Percentiles rank a stretch among this genome's conserved stretches.
These are phyloP conservation scores for Tiliqua scincoides DNA, from an alignment of 2,113 vertebrate species.

Conservation along the genomic window DNA sequence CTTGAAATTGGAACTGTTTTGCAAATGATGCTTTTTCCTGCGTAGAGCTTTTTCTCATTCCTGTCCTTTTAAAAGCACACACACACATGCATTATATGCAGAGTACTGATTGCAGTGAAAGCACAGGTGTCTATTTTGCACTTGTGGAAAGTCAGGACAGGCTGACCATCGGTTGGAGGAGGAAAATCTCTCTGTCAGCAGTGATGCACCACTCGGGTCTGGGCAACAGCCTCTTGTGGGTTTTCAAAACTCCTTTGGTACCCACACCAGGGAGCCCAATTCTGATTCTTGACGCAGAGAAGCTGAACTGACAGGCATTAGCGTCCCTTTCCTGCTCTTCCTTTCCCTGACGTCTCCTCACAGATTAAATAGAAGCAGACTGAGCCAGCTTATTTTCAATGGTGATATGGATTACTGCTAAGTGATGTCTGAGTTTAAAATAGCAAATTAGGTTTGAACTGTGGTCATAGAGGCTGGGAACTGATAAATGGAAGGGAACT, in stretches of 20 bases:
- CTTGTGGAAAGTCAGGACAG: not conserved
- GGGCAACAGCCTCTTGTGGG: not conserved
- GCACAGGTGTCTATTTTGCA: not conserved
- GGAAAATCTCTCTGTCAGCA: not conserved
- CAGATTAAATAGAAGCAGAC: constrained; percentile 31
- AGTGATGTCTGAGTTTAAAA: constrained; percentile 25
- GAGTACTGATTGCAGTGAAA: not conserved
- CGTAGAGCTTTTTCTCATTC: no score
- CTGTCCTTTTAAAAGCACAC: no score
- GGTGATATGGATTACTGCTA: constrained; percentile 35
- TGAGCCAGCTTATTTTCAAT: constrained; percentile 37
- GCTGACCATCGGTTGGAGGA: not conserved
- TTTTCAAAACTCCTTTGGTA: not conserved
- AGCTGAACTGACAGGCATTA: not conserved
- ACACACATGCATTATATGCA: not conserved
- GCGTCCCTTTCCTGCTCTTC: constrained; percentile 15
- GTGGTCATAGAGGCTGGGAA: not conserved
- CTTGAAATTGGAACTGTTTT: not conserved
- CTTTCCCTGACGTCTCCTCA: not conserved
- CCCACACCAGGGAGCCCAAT: not conserved
- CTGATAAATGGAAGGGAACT: constrained; percentile 31
- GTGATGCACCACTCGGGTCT: not conserved
- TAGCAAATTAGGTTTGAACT: constrained; percentile 48
- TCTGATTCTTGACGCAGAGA: constrained; percentile 2
- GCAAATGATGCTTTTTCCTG: not conserved